These are phyloP conservation scores for Echinops telfairi DNA, from an alignment of 2,113 vertebrate species.

Conservation along the genomic window DNA sequence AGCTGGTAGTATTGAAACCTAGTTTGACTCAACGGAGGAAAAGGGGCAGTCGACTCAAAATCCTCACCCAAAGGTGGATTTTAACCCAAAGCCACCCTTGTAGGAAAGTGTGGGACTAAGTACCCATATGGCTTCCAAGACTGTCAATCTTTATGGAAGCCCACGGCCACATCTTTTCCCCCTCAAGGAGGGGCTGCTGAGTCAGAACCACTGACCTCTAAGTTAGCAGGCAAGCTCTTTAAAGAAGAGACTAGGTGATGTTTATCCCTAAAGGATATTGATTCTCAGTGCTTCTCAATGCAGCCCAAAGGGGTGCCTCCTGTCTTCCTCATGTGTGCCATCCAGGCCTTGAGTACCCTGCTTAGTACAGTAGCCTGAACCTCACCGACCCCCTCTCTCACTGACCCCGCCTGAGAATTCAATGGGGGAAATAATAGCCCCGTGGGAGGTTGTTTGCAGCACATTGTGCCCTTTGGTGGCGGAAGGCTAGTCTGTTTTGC, in stretches of 20 bases:
- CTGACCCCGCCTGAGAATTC: constrained; percentile 48
- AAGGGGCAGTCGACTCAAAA: background rate
- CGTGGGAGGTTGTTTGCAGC: background rate
- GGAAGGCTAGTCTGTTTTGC: constrained; percentile 73
- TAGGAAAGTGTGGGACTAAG: too few relatives aligned
- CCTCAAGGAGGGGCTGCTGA: background rate
- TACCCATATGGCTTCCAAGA: too few relatives aligned
- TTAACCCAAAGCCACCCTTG: too few relatives aligned
- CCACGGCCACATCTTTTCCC: background rate
- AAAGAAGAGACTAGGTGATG: background rate
- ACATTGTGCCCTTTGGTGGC: constrained; percentile 61
- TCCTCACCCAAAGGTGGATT: too few relatives aligned
- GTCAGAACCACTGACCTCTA: background rate
- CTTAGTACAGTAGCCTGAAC: background rate
- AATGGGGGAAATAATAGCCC: constrained; percentile 66
- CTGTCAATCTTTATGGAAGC: background rate
- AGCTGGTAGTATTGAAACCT: constrained; percentile 47
- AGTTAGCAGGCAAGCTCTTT: too few relatives aligned
- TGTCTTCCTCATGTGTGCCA: background rate
- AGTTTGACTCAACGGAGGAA: constrained; percentile 19
- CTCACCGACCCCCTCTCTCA: too few relatives aligned
- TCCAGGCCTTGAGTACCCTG: background rate
- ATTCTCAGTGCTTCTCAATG: background rate
- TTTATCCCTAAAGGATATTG: background rate
- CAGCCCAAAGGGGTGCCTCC: background rate